These are phyloP conservation scores for Furcifer pardalis DNA, from an alignment of 2,797 vertebrate genomes.

Conservation along the genomic window DNA sequence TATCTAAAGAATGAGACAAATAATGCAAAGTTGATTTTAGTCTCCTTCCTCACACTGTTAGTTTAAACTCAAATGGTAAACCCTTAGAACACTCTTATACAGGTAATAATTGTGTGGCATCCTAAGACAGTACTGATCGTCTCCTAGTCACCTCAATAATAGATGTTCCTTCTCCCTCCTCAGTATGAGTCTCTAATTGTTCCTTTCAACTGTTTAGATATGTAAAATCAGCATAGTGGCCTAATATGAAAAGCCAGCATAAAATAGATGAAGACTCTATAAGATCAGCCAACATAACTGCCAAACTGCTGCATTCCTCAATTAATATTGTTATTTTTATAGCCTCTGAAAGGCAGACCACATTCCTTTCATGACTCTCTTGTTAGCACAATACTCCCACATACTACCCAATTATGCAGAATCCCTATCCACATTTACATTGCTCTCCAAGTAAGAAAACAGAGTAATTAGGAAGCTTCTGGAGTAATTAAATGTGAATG, in stretches of 20 bases:
- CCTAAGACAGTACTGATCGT: slow-evolving; percentile 29
- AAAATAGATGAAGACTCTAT: slow-evolving; percentile 34
- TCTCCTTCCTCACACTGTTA: neutral
- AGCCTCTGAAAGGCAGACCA: slow-evolving; percentile 51
- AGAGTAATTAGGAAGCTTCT: slow-evolving; percentile 58
- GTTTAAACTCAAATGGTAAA: neutral
- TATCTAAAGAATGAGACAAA: neutral
- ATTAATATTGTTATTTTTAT: slow-evolving; percentile 61
- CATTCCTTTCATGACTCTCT: slow-evolving; percentile 62
- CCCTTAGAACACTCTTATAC: slow-evolving; percentile 9
- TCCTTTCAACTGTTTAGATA: slow-evolving; percentile 29
- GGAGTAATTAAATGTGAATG: slow-evolving; percentile 45
- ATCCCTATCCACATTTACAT: slow-evolving; percentile 58
- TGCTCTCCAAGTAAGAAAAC: slow-evolving; percentile 62
- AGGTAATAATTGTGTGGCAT: slow-evolving; percentile 28
- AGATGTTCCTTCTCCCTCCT: neutral
- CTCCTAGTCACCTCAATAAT: slow-evolving; percentile 28
- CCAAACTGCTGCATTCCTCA: slow-evolving; percentile 50
- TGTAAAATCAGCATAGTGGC: slow-evolving; percentile 1
- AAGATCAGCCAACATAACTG: slow-evolving; percentile 40
- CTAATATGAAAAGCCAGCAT: slow-evolving; percentile 30
- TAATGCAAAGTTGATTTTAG: neutral
- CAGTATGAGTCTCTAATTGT: slow-evolving; percentile 11
- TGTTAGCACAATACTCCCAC: slow-evolving; percentile 65
- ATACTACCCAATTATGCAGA: slow-evolving; percentile 61